Evolutionary conservation across 2,113 vertebrate genomes (phyloP).

Genomic region (Galemys pyrenaicus): DNA sequence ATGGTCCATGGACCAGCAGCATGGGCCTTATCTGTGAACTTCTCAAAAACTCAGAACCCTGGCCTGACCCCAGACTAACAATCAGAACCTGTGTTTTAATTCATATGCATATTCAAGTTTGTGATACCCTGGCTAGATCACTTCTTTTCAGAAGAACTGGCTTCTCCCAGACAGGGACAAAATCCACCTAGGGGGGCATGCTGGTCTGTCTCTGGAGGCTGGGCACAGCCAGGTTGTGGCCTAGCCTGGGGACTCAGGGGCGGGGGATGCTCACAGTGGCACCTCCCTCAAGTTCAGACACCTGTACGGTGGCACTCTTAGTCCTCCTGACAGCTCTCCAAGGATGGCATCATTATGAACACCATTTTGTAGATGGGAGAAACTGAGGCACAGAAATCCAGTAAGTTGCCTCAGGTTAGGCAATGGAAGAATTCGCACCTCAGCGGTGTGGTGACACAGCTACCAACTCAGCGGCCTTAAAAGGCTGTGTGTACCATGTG

Average conservation of each 20-base stretch:
- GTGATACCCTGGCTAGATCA: background rate
- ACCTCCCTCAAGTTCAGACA: background rate
- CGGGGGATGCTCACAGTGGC: background rate
- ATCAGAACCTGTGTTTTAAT: background rate
- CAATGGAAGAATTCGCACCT: background rate
- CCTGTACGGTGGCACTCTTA: background rate
- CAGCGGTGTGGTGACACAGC: background rate
- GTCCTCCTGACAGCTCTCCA: background rate
- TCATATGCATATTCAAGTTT: background rate
- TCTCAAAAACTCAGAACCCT: background rate
- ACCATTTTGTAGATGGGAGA: background rate
- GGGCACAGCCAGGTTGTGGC: background rate
- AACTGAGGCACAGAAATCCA: background rate
- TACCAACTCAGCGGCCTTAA: background rate
- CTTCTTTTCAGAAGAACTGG: background rate
- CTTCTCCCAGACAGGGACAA: background rate
- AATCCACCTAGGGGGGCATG: background rate
- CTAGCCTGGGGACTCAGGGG: background rate
- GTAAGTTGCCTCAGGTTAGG: background rate
- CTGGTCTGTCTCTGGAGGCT: background rate
- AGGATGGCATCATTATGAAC: background rate
- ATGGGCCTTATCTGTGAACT: background rate
- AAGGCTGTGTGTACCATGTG: fast-evolving
- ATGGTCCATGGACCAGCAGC: fast-evolving
- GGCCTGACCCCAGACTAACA: background rate